These are phyloP conservation scores for Martes martes DNA, from an alignment of 2,113 vertebrate species.

Conservation along the genomic window DNA sequence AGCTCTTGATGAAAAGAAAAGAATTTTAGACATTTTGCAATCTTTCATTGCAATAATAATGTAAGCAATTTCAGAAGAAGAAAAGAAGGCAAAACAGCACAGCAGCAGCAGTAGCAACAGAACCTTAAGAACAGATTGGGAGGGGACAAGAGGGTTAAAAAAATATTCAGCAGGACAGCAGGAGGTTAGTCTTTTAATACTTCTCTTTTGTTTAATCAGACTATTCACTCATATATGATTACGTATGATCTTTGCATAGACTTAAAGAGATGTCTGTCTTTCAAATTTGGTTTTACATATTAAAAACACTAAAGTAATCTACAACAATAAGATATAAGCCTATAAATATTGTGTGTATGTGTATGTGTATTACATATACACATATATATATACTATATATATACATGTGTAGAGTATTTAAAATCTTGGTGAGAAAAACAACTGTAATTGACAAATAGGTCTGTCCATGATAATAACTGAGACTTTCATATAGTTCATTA, in stretches of 20 bases:
- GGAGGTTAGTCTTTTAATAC: neutral
- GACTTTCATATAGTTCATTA: constrained; percentile 29
- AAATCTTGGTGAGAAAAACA: neutral
- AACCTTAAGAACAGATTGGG: neutral
- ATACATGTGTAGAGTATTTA: neutral
- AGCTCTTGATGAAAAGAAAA: neutral
- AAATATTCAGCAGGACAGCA: neutral
- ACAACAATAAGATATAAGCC: neutral
- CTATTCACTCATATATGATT: neutral
- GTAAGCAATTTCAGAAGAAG: neutral
- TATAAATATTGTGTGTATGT: neutral
- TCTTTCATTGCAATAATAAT: neutral
- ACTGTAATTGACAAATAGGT: neutral
- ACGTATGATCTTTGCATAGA: neutral
- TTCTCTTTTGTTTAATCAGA: neutral
- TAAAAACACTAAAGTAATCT: neutral
- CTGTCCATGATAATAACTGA: constrained; percentile 34
- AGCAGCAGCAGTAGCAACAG: neutral
- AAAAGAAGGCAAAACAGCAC: neutral
- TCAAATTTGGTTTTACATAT: neutral
- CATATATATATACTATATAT: neutral
- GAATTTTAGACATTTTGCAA: neutral
- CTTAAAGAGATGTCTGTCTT: neutral
- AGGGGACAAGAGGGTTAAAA: neutral
- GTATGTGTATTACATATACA: neutral